These are phyloP conservation scores for Plebejus argus DNA, from an alignment of 2,888 invertebrate genomes.

Conservation along the genomic window DNA sequence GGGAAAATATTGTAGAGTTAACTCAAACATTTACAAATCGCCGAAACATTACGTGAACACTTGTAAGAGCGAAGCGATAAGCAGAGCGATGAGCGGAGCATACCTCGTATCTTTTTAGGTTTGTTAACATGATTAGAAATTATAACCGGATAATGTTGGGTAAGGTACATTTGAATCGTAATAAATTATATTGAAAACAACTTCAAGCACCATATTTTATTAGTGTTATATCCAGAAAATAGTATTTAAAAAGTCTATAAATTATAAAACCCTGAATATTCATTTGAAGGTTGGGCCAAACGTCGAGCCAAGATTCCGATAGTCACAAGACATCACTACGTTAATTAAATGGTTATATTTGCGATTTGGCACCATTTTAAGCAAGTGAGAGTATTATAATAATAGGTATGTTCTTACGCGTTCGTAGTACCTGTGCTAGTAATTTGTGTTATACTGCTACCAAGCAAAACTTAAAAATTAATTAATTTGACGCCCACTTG, in stretches of 20 bases:
- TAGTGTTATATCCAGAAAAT: too few relatives aligned
- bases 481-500: too few relatives aligned
- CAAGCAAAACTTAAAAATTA: too few relatives aligned
- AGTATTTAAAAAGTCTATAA: too few relatives aligned
- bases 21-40: slow-evolving; percentile 27
- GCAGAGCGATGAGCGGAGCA: neutral
- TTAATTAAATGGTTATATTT: neutral
- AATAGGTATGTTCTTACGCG: neutral
- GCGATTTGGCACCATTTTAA: neutral
- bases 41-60: neutral
- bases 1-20: neutral
- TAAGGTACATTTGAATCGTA: too few relatives aligned
- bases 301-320: slow-evolving; percentile 1
- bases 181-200: too few relatives aligned
- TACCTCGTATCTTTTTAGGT: neutral
- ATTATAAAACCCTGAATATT: neutral
- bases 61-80: neutral
- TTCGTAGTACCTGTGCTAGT: neutral
- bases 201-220: too few relatives aligned
- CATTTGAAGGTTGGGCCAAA: slow-evolving; percentile 3
- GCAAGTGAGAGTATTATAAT: neutral
- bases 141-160: too few relatives aligned
- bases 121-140: neutral
- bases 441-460: too few relatives aligned
- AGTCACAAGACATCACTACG: neutral